These are phyloP conservation scores for Cephus pygmeus DNA, from an alignment of 2,888 invertebrate species.

Conservation along the genomic window DNA sequence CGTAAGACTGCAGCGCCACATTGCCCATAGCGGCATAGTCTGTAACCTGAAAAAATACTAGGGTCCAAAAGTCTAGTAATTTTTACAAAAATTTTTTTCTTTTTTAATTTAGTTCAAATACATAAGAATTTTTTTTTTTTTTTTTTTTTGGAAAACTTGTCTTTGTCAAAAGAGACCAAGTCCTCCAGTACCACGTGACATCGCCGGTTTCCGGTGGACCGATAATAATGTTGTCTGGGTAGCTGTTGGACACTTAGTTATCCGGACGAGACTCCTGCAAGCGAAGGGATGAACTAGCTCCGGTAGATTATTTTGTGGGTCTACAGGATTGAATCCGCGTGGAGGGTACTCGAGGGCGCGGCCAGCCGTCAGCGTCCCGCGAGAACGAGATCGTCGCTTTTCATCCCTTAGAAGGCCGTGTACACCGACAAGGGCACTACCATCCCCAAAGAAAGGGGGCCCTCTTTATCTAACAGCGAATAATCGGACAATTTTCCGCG, in stretches of 20 bases:
- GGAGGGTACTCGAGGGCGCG: constrained; percentile 59
- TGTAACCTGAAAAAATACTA: too few relatives aligned
- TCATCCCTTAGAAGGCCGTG: constrained; percentile 39
- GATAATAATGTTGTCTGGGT: neutral
- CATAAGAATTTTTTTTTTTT: too few relatives aligned
- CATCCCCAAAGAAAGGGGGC: constrained; percentile 31
- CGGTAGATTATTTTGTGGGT: constrained; percentile 60
- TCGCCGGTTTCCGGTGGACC: too few relatives aligned
- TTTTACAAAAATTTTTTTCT: too few relatives aligned
- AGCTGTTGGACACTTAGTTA: constrained; percentile 36
- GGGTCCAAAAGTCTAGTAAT: too few relatives aligned
- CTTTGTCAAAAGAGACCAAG: neutral
- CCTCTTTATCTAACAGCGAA: constrained; percentile 58
- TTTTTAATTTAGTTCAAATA: too few relatives aligned
- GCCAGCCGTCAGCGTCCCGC: constrained; percentile 41
- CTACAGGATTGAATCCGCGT: constrained; percentile 61
- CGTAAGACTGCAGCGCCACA: too few relatives aligned
- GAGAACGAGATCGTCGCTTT: constrained; percentile 54
- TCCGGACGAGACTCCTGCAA: constrained; percentile 53
- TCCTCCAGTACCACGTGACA: constrained; percentile 15
- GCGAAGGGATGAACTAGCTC: constrained; percentile 54
- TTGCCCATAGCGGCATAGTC: too few relatives aligned
- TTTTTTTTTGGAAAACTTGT: neutral
- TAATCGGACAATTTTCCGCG: constrained; percentile 61
- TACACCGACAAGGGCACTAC: constrained; percentile 15